Percentiles rank a stretch among this genome's conserved stretches.
phyloP scores from a whole-genome alignment of 1,140 invertebrate genomes.

The Cepaea nemoralis region DNA sequence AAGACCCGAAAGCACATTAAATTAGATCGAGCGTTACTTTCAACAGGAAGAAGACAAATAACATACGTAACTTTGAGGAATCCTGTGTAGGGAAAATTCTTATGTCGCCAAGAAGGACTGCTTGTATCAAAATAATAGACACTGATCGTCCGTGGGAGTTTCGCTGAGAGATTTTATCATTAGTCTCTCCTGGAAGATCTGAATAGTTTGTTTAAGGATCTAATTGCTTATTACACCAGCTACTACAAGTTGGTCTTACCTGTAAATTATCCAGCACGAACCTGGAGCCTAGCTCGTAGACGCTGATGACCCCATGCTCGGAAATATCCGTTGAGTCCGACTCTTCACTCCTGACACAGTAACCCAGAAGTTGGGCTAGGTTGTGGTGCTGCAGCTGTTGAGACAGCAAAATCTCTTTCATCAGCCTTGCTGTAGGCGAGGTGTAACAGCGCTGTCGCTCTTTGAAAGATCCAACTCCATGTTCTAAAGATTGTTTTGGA shows the following conservation, averaged over 20 bases:
- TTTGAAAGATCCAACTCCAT: background rate
- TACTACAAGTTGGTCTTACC: background rate
- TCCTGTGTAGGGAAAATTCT: too few relatives aligned
- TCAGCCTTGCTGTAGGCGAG: slow-evolving; percentile 66
- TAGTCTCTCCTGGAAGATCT: too few relatives aligned
- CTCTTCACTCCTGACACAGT: slow-evolving; percentile 67
- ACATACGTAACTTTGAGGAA: too few relatives aligned
- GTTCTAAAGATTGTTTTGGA: background rate
- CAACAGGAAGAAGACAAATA: too few relatives aligned
- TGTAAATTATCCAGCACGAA: slow-evolving; percentile 59
- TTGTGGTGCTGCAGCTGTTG: slow-evolving; percentile 64
- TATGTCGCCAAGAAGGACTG: too few relatives aligned
- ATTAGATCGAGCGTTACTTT: too few relatives aligned
- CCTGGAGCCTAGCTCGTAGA: slow-evolving; percentile 62
- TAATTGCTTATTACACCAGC: too few relatives aligned
- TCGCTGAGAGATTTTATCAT: too few relatives aligned
- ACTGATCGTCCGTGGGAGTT: too few relatives aligned
- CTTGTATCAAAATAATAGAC: too few relatives aligned
- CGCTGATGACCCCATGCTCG: slow-evolving; percentile 64
- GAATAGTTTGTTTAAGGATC: too few relatives aligned
- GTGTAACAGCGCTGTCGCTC: slow-evolving; percentile 55
- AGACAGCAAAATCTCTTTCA: slow-evolving; percentile 70
- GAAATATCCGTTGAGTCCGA: slow-evolving; percentile 65
- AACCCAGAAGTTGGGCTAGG: slow-evolving; percentile 64
- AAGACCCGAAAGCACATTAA: too few relatives aligned